These are phyloP conservation scores for Crossaster papposus DNA, from an alignment of 53 echinoderm and acorn worm species.

Conservation along the genomic window DNA sequence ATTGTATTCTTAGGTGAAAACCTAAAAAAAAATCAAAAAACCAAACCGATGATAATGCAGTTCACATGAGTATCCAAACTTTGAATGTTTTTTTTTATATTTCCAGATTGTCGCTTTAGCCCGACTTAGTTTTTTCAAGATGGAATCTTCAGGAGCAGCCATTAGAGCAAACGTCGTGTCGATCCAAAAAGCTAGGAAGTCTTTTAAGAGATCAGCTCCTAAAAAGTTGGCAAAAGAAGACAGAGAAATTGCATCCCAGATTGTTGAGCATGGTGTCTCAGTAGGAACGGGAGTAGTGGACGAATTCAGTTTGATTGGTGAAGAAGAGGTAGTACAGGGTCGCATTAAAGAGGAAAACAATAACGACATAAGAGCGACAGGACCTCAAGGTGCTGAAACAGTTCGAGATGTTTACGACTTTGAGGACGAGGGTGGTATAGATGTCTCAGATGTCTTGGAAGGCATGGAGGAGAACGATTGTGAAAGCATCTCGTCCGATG, in stretches of 20 bases:
- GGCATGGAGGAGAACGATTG: neutral
- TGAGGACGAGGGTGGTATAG: constrained; percentile 16
- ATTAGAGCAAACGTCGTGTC: neutral
- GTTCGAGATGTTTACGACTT: neutral
- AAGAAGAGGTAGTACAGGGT: neutral
- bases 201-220: constrained; percentile 22
- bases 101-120: neutral
- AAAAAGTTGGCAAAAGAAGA: constrained; percentile 2
- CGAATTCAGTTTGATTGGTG: neutral
- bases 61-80: neutral
- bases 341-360: constrained; percentile 27
- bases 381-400: neutral
- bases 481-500: neutral
- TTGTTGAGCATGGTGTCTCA: neutral
- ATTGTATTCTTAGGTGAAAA: too few relatives aligned
- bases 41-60: too few relatives aligned
- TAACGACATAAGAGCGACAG: neutral
- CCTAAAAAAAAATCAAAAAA: too few relatives aligned
- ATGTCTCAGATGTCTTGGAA: neutral
- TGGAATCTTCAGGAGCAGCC: neutral
- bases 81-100: neutral
- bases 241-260: neutral
- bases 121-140: neutral
- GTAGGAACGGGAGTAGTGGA: constrained; percentile 2
- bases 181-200: constrained; percentile 25